phyloP scores from a whole-genome alignment of 1,140 invertebrate species.

The Scaptomyza graminum region DNA sequence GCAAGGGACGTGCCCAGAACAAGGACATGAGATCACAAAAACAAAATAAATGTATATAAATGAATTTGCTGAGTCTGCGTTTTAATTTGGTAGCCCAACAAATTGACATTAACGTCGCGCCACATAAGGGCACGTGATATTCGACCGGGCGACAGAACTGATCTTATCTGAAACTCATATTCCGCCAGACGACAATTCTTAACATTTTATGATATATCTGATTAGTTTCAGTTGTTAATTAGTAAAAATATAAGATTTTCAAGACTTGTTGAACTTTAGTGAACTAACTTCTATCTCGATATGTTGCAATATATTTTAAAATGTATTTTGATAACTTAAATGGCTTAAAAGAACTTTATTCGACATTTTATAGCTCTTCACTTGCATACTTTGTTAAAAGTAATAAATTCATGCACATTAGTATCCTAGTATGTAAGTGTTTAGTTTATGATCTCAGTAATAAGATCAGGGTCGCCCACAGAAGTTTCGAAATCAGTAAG shows the following conservation, averaged over 20 bases:
- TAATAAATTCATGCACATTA: background rate
- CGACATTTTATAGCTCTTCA: background rate
- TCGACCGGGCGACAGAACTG: conserved; percentile 3
- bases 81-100: conserved; percentile 74
- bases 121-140: conserved; percentile 59
- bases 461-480: conserved; percentile 21
- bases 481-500: conserved; percentile 6
- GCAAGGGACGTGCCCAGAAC: conserved; percentile 41
- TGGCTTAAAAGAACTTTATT: background rate
- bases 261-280: background rate
- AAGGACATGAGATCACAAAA: conserved; percentile 29
- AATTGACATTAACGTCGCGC: conserved; percentile 73
- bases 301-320: background rate
- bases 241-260: background rate
- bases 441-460: conserved; percentile 31
- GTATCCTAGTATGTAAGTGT: conserved; percentile 7
- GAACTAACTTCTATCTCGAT: too few species aligned
- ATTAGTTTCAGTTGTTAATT: conserved; percentile 10
- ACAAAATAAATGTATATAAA: background rate
- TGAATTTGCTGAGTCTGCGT: conserved; percentile 47
- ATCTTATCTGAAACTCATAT: conserved; percentile 29
- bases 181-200: background rate
- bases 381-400: too few species aligned
- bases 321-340: background rate
- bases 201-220: background rate